These are phyloP conservation scores for Idaea dimidiata DNA, from an alignment of 2,888 invertebrate genomes.

Conservation along the genomic window DNA sequence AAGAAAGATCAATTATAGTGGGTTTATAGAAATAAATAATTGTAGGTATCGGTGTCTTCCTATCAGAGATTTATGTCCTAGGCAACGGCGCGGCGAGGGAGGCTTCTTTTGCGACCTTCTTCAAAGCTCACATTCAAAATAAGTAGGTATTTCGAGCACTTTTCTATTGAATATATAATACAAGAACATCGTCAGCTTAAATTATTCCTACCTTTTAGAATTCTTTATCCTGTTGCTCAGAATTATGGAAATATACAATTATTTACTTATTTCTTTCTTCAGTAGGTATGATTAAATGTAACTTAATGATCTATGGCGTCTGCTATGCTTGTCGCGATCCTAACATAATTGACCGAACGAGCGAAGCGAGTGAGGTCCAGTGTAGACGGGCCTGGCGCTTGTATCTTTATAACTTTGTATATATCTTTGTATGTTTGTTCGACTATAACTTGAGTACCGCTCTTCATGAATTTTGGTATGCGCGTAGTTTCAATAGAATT, in stretches of 20 bases:
- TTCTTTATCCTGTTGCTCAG: background rate
- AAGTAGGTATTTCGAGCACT: background rate
- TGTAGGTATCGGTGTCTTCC: constrained; percentile 24
- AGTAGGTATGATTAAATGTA: too few relatives aligned
- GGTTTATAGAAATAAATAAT: constrained; percentile 14
- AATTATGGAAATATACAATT: background rate
- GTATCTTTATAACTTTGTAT: too few relatives aligned
- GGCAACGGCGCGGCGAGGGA: constrained; percentile 21
- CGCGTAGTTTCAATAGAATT: too few relatives aligned
- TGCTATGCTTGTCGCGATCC: too few relatives aligned
- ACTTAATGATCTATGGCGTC: too few relatives aligned
- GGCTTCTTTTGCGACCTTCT: constrained; percentile 31
- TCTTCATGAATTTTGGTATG: too few relatives aligned
- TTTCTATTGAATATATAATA: background rate
- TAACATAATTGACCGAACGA: too few relatives aligned
- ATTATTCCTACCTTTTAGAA: constrained; percentile 22
- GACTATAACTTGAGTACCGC: too few relatives aligned
- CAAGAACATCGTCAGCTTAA: background rate
- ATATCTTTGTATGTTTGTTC: too few relatives aligned
- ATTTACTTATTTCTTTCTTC: background rate
- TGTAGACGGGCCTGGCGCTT: too few relatives aligned
- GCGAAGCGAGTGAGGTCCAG: too few relatives aligned
- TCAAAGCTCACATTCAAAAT: constrained; percentile 25
- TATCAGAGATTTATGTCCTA: constrained; percentile 33
- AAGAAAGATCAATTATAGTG: constrained; percentile 10